Evolutionary conservation across 1,140 invertebrate genomes (phyloP), one percentile per base, ranked within the genome.

Genomic region (Venustaconcha ellipsiformis): DNA sequence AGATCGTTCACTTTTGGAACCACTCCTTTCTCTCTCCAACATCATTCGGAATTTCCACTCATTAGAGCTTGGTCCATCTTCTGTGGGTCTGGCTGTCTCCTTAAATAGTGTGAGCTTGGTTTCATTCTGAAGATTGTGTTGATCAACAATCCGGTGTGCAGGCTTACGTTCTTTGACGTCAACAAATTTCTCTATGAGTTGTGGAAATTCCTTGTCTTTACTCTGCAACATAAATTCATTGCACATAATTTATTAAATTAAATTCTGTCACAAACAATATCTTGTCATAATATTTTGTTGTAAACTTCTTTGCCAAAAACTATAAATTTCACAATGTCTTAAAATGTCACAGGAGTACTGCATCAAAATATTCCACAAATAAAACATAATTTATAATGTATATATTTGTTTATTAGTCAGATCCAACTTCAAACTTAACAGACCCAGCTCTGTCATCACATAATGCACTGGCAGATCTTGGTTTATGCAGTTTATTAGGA

Each of bases 41-140:
- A 87, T 86, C 60, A 81, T 74, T 18, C 78, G 74, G 68, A 87
- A 85, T 48, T 83, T 81, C 72, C 79, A 81, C 72, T 87, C 84
- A 14, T 81, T 84, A 20, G 78, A 79, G 71, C 81, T 85, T 5
- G 82, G 83, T 6, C 80, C 82, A 30, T 82, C 80, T 48, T 74
- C 74, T 20, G 72, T 75, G 57, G 79, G 80, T 67, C 81, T 82
- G 66, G 79, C 69, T 72, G 80, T 78, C 57, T 86, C 84, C 48
- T 80, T 75, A 70, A 86, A 88, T 26, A 88, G 67, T 6, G 83
- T 82, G 13, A 89, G 79, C 70, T 86, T 88, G 6, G 88, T 89
- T 72, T 89, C 87, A 55, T 88, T 78, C 20, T 83, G 75, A 17
- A 89, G 79, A 68, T 87, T 87, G 18, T 84, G 68, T 74, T 89